Conservation (phyloP, 2,113 vertebrate species). For the Gasterosteus aculeatus region DNA sequence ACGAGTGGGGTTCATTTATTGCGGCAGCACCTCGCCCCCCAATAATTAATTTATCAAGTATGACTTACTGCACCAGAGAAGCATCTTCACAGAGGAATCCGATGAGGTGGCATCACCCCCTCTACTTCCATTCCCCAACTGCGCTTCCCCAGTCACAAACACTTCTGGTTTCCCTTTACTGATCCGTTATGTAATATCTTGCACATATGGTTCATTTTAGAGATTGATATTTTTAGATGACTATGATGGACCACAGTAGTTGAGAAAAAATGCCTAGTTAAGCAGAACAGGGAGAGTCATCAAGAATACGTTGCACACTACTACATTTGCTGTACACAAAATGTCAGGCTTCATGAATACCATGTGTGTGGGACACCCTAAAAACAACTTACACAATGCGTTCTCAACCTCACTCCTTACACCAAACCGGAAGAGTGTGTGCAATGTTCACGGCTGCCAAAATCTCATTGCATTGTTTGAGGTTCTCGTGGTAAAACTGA, state of each 20-base stretch:
- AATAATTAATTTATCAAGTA: no score
- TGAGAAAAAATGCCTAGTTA: slow-evolving; percentile 48
- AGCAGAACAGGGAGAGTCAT: slow-evolving; percentile 43
- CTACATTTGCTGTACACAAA: slow-evolving; percentile 9
- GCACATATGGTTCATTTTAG: slow-evolving; percentile 78
- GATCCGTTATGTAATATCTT: slow-evolving; percentile 71
- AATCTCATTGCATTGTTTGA: slow-evolving; percentile 34
- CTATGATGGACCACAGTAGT: slow-evolving; percentile 53
- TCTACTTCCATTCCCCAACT: slow-evolving; percentile 11
- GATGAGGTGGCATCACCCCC: slow-evolving; percentile 30
- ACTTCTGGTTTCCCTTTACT: slow-evolving; percentile 36
- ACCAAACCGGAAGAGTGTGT: slow-evolving; percentile 1
- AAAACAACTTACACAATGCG: slow-evolving; percentile 50
- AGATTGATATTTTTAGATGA: slow-evolving; percentile 78
- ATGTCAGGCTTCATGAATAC: slow-evolving; percentile 47
- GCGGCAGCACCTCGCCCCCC: no score
- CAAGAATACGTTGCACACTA: slow-evolving; percentile 47
- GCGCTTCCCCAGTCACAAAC: slow-evolving; percentile 37
- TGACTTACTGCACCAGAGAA: not conserved
- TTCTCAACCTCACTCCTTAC: slow-evolving; percentile 17
- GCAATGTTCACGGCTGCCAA: not conserved
- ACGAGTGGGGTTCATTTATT: no score
- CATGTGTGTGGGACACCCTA: slow-evolving; percentile 67
- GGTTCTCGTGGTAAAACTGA: not conserved
- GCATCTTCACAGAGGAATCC: not conserved